These are phyloP conservation scores for Aleiodes alternator DNA, from an alignment of 2,888 invertebrate genomes.

Conservation along the genomic window DNA sequence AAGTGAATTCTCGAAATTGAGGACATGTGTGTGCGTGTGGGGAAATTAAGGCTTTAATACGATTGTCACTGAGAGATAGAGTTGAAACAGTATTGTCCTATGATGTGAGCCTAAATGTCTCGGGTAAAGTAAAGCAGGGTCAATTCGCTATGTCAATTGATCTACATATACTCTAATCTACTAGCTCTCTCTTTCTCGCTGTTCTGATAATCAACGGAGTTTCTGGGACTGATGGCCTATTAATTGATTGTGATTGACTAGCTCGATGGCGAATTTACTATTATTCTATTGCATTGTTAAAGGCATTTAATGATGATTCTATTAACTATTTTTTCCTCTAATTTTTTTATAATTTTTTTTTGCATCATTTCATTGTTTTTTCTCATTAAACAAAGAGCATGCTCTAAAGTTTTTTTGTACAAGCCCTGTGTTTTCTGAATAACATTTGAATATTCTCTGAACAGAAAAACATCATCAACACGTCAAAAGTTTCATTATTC, in stretches of 20 bases:
- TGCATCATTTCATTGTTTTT: too few relatives aligned
- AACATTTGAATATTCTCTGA: too few relatives aligned
- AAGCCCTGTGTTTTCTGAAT: too few relatives aligned
- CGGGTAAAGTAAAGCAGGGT: constrained; percentile 66
- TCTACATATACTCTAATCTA: constrained; percentile 51
- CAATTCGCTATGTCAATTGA: constrained; percentile 74
- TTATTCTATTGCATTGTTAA: neutral
- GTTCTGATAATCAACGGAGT: too few relatives aligned
- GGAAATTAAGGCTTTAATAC: neutral
- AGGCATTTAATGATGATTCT: too few relatives aligned
- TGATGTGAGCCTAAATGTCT: constrained; percentile 36
- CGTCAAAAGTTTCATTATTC: too few relatives aligned
- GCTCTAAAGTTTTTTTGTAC: too few relatives aligned
- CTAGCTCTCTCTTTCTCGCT: neutral
- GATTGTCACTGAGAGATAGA: constrained; percentile 39
- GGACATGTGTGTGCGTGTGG: constrained; percentile 32
- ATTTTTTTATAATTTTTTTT: neutral
- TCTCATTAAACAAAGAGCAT: too few relatives aligned
- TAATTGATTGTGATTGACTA: neutral
- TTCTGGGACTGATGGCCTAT: too few relatives aligned
- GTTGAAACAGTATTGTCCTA: constrained; percentile 67
- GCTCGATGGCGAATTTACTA: neutral
- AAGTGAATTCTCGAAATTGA: neutral
- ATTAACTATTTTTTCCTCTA: neutral
- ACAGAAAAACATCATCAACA: too few relatives aligned